A percentile compares a stretch with the other conserved stretches of the same genome.
Evolutionary conservation across 2,113 vertebrate species (phyloP).

Genomic region (Theristicus caerulescens): DNA sequence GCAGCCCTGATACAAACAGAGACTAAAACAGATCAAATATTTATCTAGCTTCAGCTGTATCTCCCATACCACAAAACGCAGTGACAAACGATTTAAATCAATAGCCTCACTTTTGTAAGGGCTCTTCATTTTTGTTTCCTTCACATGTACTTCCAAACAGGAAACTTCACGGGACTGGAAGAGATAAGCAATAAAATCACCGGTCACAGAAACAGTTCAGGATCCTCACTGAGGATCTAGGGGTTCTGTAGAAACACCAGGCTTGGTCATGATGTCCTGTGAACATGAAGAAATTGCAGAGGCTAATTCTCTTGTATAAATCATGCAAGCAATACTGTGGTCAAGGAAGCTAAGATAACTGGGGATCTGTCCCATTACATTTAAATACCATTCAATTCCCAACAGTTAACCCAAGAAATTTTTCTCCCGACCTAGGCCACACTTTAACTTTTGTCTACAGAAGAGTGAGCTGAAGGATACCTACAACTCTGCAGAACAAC

Average conservation of each 20-base stretch:
- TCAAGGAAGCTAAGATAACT: not conserved
- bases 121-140: not conserved
- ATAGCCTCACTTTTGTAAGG: conserved; percentile 38
- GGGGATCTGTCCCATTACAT: not conserved
- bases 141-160: conserved; percentile 49
- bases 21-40: not conserved
- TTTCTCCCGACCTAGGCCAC: not conserved
- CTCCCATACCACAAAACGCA: not conserved
- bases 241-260: not conserved
- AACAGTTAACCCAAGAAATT: not conserved
- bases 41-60: not conserved
- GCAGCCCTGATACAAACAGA: not conserved
- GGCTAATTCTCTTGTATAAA: not conserved
- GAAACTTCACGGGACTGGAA: conserved; percentile 69
- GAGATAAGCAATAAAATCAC: not conserved
- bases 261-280: not conserved
- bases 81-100: not conserved
- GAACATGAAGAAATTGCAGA: not conserved
- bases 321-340: not conserved
- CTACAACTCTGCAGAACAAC: not conserved
- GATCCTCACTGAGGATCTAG: not conserved
- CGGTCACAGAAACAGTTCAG: not conserved
- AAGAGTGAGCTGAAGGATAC: not conserved
- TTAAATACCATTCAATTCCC: not conserved
- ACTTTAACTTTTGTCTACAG: not conserved